Conservation (phyloP, 2,888 invertebrate species). For the Phoronis australis region DNA sequence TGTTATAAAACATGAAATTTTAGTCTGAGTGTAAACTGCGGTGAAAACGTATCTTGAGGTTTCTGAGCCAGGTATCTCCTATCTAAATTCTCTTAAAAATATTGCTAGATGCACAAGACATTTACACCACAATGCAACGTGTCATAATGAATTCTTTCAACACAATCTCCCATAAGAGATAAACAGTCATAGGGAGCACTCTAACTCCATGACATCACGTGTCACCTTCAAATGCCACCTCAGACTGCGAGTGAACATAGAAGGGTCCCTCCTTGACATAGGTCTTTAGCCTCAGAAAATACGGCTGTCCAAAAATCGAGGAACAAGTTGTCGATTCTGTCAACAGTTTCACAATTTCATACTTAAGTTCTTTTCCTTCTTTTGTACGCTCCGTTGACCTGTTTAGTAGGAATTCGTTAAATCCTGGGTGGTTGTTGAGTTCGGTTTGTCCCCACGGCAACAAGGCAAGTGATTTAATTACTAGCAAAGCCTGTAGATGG, state of each 20-base stretch:
- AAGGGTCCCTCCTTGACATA: slow-evolving; percentile 76
- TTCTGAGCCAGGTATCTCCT: no score
- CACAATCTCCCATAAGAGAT: no score
- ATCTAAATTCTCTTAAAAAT: no score
- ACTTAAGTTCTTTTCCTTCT: slow-evolving; percentile 71
- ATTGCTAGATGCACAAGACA: no score
- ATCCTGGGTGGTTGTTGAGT: slow-evolving; percentile 67
- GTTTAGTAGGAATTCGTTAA: slow-evolving; percentile 74
- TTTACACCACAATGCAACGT: no score
- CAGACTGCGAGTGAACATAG: slow-evolving; percentile 64
- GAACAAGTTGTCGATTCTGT: slow-evolving; percentile 53
- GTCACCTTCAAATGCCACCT: slow-evolving; percentile 70
- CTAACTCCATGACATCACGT: background rate
- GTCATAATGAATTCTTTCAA: no score
- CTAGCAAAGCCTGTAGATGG: slow-evolving; percentile 63
- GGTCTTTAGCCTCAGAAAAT: slow-evolving; percentile 61
- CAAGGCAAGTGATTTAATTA: slow-evolving; percentile 64
- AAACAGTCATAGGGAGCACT: no score
- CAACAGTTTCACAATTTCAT: slow-evolving; percentile 60
- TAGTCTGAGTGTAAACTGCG: no score
- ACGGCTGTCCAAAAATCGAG: slow-evolving; percentile 62
- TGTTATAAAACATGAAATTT: no score
- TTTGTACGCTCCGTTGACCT: slow-evolving; percentile 67
- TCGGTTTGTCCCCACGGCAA: slow-evolving; percentile 76
- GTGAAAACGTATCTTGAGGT: no score